phyloP scores from a whole-genome alignment of 2,797 vertebrate species.

The Acanthurus lineatus region DNA sequence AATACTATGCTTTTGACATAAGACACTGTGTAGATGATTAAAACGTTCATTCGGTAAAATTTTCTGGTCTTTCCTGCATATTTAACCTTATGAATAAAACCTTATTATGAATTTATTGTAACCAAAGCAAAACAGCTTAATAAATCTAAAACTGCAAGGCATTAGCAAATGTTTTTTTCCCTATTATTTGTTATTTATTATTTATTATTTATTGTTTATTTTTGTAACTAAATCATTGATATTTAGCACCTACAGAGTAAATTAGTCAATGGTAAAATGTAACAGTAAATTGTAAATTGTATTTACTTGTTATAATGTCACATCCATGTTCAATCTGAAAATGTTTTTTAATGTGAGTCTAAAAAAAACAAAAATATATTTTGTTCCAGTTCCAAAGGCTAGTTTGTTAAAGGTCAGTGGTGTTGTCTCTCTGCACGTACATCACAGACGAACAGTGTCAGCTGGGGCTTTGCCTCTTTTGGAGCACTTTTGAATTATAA shows the following conservation, averaged over 20 bases:
- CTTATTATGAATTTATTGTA: neutral
- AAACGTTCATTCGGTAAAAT: neutral
- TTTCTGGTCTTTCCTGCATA: neutral
- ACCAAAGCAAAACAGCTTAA: slow-evolving; percentile 13
- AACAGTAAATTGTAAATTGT: slow-evolving; percentile 34
- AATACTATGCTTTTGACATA: neutral
- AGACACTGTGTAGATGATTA: neutral
- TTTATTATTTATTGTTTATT: slow-evolving; percentile 18
- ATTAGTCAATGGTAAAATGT: slow-evolving; percentile 26
- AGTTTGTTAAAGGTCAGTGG: slow-evolving; percentile 31
- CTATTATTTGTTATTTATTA: slow-evolving; percentile 23
- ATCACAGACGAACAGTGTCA: slow-evolving; percentile 2
- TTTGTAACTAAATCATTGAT: slow-evolving; percentile 12
- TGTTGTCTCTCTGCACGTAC: slow-evolving; percentile 7
- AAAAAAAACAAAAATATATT: neutral
- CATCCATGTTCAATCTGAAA: neutral
- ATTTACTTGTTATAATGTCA: neutral
- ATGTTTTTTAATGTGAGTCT: neutral
- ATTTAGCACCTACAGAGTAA: slow-evolving; percentile 23
- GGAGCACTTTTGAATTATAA: neutral
- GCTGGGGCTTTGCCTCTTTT: neutral
- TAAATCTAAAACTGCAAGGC: slow-evolving; percentile 21
- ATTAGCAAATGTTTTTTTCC: slow-evolving; percentile 22
- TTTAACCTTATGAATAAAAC: neutral
- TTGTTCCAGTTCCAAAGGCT: neutral